Evolutionary conservation across 2,113 vertebrate species (phyloP).

Genomic region (Nettapus auritus): DNA sequence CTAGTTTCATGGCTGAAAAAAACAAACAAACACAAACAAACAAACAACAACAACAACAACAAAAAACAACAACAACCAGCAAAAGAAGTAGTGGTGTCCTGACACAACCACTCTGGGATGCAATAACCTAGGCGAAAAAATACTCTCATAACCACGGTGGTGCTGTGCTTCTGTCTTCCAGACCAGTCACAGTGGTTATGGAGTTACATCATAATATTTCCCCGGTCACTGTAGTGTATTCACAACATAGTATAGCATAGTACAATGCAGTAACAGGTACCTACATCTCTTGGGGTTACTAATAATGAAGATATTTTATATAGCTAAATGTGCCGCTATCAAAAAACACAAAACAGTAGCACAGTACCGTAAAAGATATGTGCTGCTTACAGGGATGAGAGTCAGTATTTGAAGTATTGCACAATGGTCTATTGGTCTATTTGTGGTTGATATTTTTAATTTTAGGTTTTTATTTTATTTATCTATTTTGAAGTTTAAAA

Average conservation of each 20-base stretch:
- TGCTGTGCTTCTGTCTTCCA: background rate
- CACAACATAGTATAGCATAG: background rate
- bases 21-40: background rate
- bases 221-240: background rate
- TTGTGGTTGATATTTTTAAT: background rate
- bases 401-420: background rate
- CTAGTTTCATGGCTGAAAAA: slow-evolving; percentile 58
- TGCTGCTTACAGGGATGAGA: background rate
- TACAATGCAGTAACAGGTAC: background rate
- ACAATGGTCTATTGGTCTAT: background rate
- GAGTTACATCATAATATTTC: background rate
- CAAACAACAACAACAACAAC: background rate
- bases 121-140: slow-evolving; percentile 9
- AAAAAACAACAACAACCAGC: background rate
- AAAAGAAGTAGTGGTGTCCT: slow-evolving; percentile 54
- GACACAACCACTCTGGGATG: slow-evolving; percentile 47
- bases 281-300: background rate
- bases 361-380: background rate
- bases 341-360: background rate
- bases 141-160: background rate
- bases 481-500: background rate
- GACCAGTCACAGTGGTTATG: background rate
- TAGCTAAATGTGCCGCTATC: background rate
- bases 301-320: background rate
- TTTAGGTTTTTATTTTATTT: background rate